These are phyloP conservation scores for Anas platyrhynchos DNA, from an alignment of 2,113 vertebrate species.

Conservation along the genomic window DNA sequence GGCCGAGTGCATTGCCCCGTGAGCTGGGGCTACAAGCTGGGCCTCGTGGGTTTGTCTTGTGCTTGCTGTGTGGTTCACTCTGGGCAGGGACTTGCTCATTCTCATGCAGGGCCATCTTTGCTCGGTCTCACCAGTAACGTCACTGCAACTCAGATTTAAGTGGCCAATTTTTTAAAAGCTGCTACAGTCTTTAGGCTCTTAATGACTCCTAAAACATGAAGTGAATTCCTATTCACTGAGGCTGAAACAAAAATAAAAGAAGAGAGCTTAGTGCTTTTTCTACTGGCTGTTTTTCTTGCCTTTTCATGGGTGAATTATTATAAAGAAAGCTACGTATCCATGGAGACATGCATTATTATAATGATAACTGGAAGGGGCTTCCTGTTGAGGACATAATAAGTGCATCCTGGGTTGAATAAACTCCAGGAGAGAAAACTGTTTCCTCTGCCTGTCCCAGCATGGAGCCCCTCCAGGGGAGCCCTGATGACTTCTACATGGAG, in stretches of 20 bases:
- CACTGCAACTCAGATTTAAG: conserved; percentile 29
- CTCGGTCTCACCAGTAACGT: background rate
- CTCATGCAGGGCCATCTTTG: background rate
- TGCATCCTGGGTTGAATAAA: conserved; percentile 31
- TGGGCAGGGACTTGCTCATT: background rate
- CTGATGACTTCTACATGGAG: accelerated
- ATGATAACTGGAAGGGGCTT: conserved; percentile 57
- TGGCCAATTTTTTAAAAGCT: conserved; percentile 49
- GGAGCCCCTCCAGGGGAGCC: background rate
- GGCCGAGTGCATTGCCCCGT: background rate
- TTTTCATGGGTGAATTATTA: conserved; percentile 54
- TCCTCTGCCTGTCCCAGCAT: background rate
- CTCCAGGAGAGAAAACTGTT: conserved; percentile 6
- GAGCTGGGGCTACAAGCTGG: background rate
- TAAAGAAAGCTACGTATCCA: conserved; percentile 46
- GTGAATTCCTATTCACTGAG: conserved; percentile 41
- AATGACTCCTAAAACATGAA: conserved; percentile 56
- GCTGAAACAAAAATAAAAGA: conserved; percentile 29
- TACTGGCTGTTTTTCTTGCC: conserved; percentile 28
- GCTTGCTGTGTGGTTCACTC: background rate
- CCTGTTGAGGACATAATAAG: conserved; percentile 61
- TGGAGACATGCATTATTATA: conserved; percentile 53
- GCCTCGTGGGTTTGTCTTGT: background rate
- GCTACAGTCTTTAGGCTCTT: conserved; percentile 62
- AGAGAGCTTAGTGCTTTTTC: conserved; percentile 8